A percentile compares a stretch with the other conserved stretches of the same genome.
These are phyloP conservation scores for Pammene fasciana DNA, from an alignment of 2,888 invertebrate species.

Conservation along the genomic window DNA sequence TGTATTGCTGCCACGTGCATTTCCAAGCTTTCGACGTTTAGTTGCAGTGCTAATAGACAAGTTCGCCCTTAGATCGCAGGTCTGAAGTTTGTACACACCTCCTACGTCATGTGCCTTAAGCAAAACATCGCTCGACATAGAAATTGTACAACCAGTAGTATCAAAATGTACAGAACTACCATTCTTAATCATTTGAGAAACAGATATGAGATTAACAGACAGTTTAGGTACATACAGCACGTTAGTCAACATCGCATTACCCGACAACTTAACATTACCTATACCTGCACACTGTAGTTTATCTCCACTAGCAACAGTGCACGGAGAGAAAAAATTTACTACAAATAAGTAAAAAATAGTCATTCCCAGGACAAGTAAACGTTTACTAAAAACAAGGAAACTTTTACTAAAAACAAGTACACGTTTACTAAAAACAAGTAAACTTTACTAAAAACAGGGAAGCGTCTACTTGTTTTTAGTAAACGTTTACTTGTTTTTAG, in stretches of 20 bases:
- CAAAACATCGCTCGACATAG: conserved; percentile 16
- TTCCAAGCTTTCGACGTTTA: conserved; percentile 3
- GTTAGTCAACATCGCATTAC: conserved; percentile 15
- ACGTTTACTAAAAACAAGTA: too few species aligned
- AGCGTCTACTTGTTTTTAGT: too few species aligned
- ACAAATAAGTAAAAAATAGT: too few species aligned
- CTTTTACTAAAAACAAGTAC: too few species aligned
- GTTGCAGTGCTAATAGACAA: conserved; percentile 12
- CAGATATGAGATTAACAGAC: conserved; percentile 25
- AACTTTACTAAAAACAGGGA: too few species aligned
- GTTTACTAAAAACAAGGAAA: too few species aligned
- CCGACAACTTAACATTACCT: conserved; percentile 28
- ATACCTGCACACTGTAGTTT: conserved; percentile 20
- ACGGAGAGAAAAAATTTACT: too few species aligned
- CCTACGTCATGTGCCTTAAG: conserved; percentile 23
- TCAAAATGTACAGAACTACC: conserved; percentile 15
- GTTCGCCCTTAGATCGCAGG: conserved; percentile 30
- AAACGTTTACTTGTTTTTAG: too few species aligned
- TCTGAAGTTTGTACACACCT: conserved; percentile 18
- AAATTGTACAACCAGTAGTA: conserved; percentile 23
- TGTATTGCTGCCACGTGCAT: conserved; percentile 22
- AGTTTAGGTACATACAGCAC: conserved; percentile 26
- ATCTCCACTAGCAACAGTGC: conserved; percentile 22
- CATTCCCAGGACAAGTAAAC: too few species aligned
- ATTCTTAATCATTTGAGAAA: conserved; percentile 26